Base-by-base conservation (phyloP, 2,888 invertebrate species). In the Oscheius myriophilus region DNA sequence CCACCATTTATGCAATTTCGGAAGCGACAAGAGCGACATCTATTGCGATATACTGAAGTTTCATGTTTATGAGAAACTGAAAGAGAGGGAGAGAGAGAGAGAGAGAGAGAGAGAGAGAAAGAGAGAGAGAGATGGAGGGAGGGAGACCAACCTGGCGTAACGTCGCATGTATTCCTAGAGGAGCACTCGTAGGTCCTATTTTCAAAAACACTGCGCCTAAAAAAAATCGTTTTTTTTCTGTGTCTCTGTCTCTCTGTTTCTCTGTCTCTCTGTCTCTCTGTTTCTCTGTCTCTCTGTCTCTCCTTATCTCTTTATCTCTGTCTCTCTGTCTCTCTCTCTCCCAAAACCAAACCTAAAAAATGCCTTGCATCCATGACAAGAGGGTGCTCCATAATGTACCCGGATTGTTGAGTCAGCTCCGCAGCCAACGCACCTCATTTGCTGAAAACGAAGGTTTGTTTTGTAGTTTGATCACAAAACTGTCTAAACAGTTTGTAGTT, bases 331-430 rank as follows among this genome's bases (percentile, higher is more conserved):
- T 33, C 33, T 33, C 33, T 33, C 9, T 33, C 33, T 33, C 33
- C 3, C 33, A n/a, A n/a, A n/a, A n/a, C 3, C 33, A 33, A 33
- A 74, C 72, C 76, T 52, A 63, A 76, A 76, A 58, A 81, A 81
- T 0, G 81, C 81, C 58, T 81, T 81, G 69, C 81, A 81, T 41
- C 81, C 81, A 57, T 81, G 81, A 52, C 81, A 81, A 11, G 79
- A 79, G 43, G 76, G 71, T 59, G 81, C 81, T 54, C 80, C 80
- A 61, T 81, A 81, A 64, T 81, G 81, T 6, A 81, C 78, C 12
- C 76, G 73, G 42, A 81, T 80, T 6, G 77, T 67, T 9, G 73
- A 71, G 11, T 80, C 79, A 25, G 73, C 73, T 12, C 76, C 79
- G 61, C 81, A 81, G 1, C 79, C 81, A 11, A 81, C 81, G 52